Base-by-base conservation (phyloP, 2,888 invertebrate species). In the Drosophila tanythrix region DNA sequence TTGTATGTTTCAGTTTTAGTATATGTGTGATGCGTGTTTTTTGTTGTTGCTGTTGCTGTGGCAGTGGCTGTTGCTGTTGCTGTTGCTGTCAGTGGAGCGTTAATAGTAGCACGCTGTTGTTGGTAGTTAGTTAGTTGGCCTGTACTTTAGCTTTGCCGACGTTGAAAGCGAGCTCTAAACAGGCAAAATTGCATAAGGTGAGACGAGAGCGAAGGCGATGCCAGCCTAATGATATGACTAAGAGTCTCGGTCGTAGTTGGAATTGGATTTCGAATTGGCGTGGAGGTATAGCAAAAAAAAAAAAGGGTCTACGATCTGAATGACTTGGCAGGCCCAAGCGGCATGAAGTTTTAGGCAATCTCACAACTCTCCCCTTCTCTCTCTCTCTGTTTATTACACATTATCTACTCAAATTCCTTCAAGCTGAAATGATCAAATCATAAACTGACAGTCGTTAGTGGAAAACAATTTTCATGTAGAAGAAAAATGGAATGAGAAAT, bases 81-180 rank as follows among this genome's bases (percentile, higher is more conserved):
- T 72, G 79, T 57, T 70, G 82, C 84, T 85, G 82, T 82, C 85
- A 89, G 85, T 85, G 89, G 90, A 85, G 85, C 85, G 85, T 85
- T 85, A 85, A 85, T 89, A 89, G 85, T 70, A 81, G 83, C 83
- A 86, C 84, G 72, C 61, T 89, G 82, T 76, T 71, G 85, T n/a
- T 38, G 56, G 13, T 27, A 56, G 72, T 85, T 88, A 70, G 67
- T 67, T 79, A 81, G 70, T 66, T 72, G 59, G 72, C 55, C 73
- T 75, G 74, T 82, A 85, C 73, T 85, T 76, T 88, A 65, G 69
- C 48, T 25, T n/a, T 46, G 66, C 63, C 65, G 58, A 57, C 78
- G 48, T 62, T 62, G 46, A 58, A 60, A 38, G 70, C 84, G 57
- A 76, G 66, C 64, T 70, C 48, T 58, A 68, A 61, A 36, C 36